These are phyloP conservation scores for Lagorchestes hirsutus DNA, from an alignment of 2,797 vertebrate genomes.

Conservation along the genomic window DNA sequence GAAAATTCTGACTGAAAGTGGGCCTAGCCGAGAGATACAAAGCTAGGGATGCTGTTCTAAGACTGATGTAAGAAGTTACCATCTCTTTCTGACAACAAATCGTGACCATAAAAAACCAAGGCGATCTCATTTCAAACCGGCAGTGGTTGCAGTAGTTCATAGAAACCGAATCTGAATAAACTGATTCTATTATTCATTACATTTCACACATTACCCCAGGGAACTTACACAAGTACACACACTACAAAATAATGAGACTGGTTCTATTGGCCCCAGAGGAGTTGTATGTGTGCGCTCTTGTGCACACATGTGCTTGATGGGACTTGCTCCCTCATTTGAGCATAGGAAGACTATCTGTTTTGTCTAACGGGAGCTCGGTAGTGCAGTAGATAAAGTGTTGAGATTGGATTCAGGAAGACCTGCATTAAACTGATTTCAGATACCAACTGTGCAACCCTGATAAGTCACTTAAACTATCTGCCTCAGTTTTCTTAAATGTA, in stretches of 20 bases:
- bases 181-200: background rate
- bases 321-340: background rate
- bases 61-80: background rate
- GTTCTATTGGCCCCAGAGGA: background rate
- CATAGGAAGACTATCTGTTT: background rate
- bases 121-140: background rate
- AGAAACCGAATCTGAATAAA: background rate
- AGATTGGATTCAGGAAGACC: too few species aligned
- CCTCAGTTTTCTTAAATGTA: too few species aligned
- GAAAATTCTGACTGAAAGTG: too few species aligned
- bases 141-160: background rate
- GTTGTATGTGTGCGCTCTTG: background rate
- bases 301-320: background rate
- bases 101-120: background rate
- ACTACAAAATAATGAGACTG: background rate
- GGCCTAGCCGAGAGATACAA: background rate
- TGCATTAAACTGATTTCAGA: too few species aligned
- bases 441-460: too few species aligned
- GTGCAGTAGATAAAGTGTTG: background rate
- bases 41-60: background rate
- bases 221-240: background rate
- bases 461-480: too few species aligned
- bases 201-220: background rate
- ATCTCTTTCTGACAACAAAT: background rate
- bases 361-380: too few species aligned